Percentiles rank a stretch among this genome's conserved stretches.
Conservation (phyloP, 2,888 invertebrate species). For the Dione vanillae region DNA sequence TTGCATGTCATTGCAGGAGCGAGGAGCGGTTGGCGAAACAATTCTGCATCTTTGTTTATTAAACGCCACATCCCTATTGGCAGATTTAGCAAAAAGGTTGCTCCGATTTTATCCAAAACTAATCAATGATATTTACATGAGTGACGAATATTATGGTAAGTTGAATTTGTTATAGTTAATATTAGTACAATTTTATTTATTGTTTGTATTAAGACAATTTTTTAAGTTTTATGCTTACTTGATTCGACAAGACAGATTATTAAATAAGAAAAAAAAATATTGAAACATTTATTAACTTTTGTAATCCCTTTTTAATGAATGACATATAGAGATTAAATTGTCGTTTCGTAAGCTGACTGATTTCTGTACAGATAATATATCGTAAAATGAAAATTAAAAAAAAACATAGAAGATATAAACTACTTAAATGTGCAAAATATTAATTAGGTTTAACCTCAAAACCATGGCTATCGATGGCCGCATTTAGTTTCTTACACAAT, state of each 20-base stretch:
- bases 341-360: too few relatives aligned
- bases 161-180: background rate
- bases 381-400: too few relatives aligned
- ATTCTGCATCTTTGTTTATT: slow-evolving; percentile 96
- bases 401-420: background rate
- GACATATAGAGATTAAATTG: too few relatives aligned
- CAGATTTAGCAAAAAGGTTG: slow-evolving; percentile 96
- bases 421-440: slow-evolving; percentile 3
- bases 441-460: slow-evolving; percentile 2
- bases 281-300: too few relatives aligned
- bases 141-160: slow-evolving; percentile 98
- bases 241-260: too few relatives aligned
- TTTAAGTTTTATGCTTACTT: too few relatives aligned
- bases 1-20: slow-evolving; percentile 81
- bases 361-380: too few relatives aligned
- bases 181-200: too few relatives aligned
- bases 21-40: slow-evolving; percentile 98
- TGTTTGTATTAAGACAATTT: too few relatives aligned
- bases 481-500: slow-evolving; percentile 31
- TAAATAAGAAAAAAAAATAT: too few relatives aligned
- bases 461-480: slow-evolving; percentile 4
- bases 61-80: slow-evolving; percentile 95
- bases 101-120: slow-evolving; percentile 96
- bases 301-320: too few relatives aligned
- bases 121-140: slow-evolving; percentile 97